These are phyloP conservation scores for Calliphora vomitoria DNA, from an alignment of 2,888 invertebrate genomes.

Conservation along the genomic window DNA sequence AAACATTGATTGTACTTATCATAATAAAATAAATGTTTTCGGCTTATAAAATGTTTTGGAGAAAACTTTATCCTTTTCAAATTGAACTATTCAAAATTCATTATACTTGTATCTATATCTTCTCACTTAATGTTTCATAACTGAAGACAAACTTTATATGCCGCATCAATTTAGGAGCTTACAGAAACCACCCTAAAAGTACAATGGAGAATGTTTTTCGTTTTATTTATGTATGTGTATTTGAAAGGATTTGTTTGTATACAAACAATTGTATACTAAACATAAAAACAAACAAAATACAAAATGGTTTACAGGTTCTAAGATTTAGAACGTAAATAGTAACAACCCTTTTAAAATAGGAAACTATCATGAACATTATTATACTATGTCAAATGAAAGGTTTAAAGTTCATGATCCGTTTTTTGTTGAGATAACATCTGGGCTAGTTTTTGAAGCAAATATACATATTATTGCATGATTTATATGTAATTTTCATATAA, in stretches of 20 bases:
- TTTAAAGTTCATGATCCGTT: background rate
- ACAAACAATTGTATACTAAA: constrained; percentile 4
- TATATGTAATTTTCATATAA: too few species aligned
- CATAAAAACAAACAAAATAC: constrained; percentile 34
- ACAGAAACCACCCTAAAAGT: constrained; percentile 33
- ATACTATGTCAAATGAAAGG: background rate
- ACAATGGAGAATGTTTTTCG: constrained; percentile 8
- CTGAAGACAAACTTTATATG: background rate
- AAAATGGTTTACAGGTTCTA: constrained; percentile 21
- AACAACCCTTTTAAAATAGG: background rate
- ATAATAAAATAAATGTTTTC: too few species aligned
- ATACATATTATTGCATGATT: too few species aligned
- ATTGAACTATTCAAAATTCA: too few species aligned
- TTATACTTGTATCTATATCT: too few species aligned
- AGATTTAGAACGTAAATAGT: background rate
- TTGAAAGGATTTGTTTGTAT: constrained; percentile 10
- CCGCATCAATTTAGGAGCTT: background rate
- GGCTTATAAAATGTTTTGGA: too few species aligned
- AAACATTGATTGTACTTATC: too few species aligned
- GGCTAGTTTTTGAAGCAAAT: background rate
- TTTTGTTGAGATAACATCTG: background rate
- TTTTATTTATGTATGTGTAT: background rate
- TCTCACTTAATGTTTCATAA: background rate
- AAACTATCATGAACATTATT: constrained; percentile 1
- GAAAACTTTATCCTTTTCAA: too few species aligned